Base-by-base conservation (phyloP, 2,888 invertebrate species). In the Nipponacmea schrenckii region DNA sequence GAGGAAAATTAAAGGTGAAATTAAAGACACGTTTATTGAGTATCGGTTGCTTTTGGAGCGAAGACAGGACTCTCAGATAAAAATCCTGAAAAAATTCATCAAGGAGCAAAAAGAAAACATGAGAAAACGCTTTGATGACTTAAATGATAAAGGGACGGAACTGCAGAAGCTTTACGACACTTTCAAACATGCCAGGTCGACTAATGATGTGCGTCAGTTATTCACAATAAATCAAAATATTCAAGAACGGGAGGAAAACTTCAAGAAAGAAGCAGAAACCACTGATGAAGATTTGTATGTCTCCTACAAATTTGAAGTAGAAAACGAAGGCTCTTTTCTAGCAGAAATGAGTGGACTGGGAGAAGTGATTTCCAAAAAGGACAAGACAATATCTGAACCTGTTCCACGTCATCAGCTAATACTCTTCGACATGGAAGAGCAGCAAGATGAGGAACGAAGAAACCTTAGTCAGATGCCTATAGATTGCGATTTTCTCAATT, bases 11-110 rank as follows among this genome's bases (percentile, higher is more conserved):
- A 74, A 80, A 39, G 73, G 76, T 39, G 77, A 80, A 62, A 84
- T 85, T 44, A 84, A 84, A 69, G 85, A 85, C 71, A 83, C 84
- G 2, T 85, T 85, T 73, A 85, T 85, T 44, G 85, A 85, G 66
- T 85, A 83, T 67, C 77, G 84, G 70, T 79, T 85, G 27, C 77
- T 84, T 8, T 71, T 85, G 50, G 85, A 85, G 63, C 78, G 81
- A 48, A 74, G 85, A 27, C 84, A 85, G 69, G 84, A 85, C 65
- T 83, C 82, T 1, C 77, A 83, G 45, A 81, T 81, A 0, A 74
- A 77, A 2, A 82, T 80, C 64, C 72, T 84, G 17, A 80, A 79
- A 14, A 81, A 84, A 46, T 79, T 79, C 46, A 75, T 84, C 8
- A 79, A 84, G 71, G 80, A 81, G 45, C 84, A 84, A 64, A 85